Conservation (phyloP, 2,797 vertebrate species). For the Gobionotothen gibberifrons region DNA sequence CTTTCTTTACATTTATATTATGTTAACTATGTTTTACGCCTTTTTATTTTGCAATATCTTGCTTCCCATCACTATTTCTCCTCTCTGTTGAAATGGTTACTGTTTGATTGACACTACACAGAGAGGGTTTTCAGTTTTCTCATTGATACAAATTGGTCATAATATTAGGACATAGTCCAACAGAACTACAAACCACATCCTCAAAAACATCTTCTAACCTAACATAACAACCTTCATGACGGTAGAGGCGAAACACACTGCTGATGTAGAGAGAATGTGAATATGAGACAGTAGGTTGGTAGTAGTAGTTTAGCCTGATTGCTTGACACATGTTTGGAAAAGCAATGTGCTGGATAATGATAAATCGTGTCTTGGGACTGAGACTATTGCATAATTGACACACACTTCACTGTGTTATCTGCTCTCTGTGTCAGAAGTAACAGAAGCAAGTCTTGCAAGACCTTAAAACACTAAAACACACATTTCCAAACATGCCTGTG, state of each 20-base stretch:
- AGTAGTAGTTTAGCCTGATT: no score
- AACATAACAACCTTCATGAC: not conserved
- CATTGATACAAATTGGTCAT: not conserved
- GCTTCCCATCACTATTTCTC: not conserved
- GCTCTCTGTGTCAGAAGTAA: no score
- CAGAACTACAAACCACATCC: no score
- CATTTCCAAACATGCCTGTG: no score
- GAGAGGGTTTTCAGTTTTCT: constrained; percentile 3
- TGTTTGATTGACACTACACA: not conserved
- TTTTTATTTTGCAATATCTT: not conserved
- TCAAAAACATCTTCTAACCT: no score
- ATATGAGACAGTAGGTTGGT: not conserved
- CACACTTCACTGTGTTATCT: no score
- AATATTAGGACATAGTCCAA: not conserved
- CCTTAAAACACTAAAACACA: no score
- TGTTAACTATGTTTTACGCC: constrained; percentile 7
- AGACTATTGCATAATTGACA: no score
- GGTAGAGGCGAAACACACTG: not conserved
- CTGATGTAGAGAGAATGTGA: no score
- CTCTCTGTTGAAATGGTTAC: not conserved
- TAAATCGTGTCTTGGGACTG: no score
- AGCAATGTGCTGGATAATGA: not conserved
- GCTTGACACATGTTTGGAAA: not conserved
- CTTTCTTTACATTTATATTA: not conserved
- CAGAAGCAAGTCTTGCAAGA: no score